These are phyloP conservation scores for Tetranychus piercei DNA, from an alignment of 2,888 invertebrate genomes.

Conservation along the genomic window DNA sequence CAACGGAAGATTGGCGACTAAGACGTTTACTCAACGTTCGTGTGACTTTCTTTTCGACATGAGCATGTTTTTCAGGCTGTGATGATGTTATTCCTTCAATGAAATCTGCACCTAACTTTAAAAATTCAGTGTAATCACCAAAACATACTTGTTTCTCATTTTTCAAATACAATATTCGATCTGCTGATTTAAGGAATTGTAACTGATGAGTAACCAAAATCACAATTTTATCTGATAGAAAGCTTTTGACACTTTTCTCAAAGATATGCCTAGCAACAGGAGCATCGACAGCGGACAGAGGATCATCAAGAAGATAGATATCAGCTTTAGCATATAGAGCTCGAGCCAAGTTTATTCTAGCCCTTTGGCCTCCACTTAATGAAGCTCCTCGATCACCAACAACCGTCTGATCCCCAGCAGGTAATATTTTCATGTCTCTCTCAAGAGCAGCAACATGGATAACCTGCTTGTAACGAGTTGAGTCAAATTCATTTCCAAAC, in stretches of 20 bases:
- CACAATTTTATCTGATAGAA: slow-evolving; percentile 33
- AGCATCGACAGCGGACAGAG: slow-evolving; percentile 27
- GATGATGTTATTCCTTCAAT: slow-evolving; percentile 29
- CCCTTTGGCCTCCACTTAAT: slow-evolving; percentile 40
- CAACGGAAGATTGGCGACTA: neutral
- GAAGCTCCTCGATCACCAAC: slow-evolving; percentile 42
- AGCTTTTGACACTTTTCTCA: slow-evolving; percentile 29
- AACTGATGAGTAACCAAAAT: slow-evolving; percentile 39
- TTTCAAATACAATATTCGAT: slow-evolving; percentile 35
- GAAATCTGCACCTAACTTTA: slow-evolving; percentile 27
- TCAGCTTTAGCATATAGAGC: slow-evolving; percentile 25
- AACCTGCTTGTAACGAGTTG: slow-evolving; percentile 37
- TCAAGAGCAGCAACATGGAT: slow-evolving; percentile 40
- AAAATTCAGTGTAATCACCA: slow-evolving; percentile 19
- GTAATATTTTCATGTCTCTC: slow-evolving; percentile 36
- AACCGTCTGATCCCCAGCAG: slow-evolving; percentile 36
- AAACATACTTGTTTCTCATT: slow-evolving; percentile 25
- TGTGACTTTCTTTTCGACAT: neutral
- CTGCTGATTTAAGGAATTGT: slow-evolving; percentile 35
- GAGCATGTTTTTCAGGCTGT: neutral
- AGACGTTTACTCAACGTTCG: neutral
- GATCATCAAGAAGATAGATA: slow-evolving; percentile 27
- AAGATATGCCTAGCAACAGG: slow-evolving; percentile 26
- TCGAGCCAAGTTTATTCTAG: slow-evolving; percentile 37
- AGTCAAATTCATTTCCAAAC: slow-evolving; percentile 53